Conservation (phyloP, 2,113 vertebrate species). For the Labeo catla region DNA sequence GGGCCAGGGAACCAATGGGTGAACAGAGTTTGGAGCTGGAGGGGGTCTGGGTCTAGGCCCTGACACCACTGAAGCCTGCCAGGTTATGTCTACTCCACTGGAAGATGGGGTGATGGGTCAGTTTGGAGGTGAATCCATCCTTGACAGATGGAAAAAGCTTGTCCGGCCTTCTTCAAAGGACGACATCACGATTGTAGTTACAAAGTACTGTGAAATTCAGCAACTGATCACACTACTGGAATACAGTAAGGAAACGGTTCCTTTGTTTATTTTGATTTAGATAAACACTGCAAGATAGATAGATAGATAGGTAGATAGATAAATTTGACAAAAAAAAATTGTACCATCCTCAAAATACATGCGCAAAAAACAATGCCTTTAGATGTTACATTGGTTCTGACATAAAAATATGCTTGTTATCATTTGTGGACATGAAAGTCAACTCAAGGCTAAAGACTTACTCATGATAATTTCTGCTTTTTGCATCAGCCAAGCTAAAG, state of each 20-base stretch:
- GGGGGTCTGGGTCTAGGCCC: constrained; percentile 69
- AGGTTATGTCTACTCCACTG: constrained; percentile 75
- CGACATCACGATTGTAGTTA: neutral
- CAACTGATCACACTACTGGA: neutral
- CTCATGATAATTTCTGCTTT: constrained; percentile 48
- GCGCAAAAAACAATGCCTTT: constrained; percentile 24
- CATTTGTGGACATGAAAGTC: constrained; percentile 50
- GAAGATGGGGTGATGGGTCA: constrained; percentile 74
- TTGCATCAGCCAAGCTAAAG: constrained; percentile 56
- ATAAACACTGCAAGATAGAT: neutral
- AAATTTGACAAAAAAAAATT: neutral
- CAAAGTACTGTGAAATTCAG: neutral
- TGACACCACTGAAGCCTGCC: constrained; percentile 73
- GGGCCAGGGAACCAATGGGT: constrained; percentile 69
- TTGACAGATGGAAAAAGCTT: constrained; percentile 70
- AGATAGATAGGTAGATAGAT: neutral
- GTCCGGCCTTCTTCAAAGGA: constrained; percentile 36
- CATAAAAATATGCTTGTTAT: constrained; percentile 34
- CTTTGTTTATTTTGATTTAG: neutral
- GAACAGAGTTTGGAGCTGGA: constrained; percentile 69
- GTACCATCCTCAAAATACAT: constrained; percentile 13
- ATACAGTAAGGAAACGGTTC: neutral
- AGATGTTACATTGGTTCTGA: constrained; percentile 4
- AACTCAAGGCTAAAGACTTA: constrained; percentile 48
- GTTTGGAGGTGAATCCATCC: constrained; percentile 74